phyloP scores from a whole-genome alignment of 2,113 vertebrate species.

The Coracopsis vasa region DNA sequence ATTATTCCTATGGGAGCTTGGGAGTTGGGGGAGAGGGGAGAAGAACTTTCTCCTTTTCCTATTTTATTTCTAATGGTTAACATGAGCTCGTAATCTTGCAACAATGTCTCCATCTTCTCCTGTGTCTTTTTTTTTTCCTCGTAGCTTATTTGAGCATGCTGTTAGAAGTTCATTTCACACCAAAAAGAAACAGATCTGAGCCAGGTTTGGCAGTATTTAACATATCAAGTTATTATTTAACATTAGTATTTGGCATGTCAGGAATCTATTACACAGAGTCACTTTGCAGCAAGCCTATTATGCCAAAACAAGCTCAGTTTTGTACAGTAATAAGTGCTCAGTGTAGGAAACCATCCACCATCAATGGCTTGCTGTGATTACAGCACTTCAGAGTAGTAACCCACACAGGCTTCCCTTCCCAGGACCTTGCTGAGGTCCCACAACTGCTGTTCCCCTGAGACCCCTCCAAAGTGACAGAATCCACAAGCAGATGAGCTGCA shows the following conservation, averaged over 20 bases:
- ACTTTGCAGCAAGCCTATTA: neutral
- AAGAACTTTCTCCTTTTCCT: neutral
- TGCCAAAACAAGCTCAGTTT: neutral
- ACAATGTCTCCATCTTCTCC: neutral
- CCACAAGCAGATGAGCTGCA: neutral
- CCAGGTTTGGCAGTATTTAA: neutral
- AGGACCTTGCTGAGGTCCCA: neutral
- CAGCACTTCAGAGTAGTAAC: neutral
- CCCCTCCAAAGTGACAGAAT: neutral
- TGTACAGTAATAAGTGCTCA: neutral
- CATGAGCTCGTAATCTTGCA: neutral
- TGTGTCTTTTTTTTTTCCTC: neutral
- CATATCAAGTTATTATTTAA: neutral
- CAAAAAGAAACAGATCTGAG: neutral
- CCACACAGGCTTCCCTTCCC: rapidly evolving
- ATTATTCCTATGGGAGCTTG: neutral
- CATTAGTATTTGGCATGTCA: neutral
- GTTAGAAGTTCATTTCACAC: conserved; percentile 13
- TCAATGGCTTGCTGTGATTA: neutral
- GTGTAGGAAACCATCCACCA: neutral
- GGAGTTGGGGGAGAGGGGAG: neutral
- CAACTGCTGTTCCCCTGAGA: neutral
- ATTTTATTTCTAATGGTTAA: neutral
- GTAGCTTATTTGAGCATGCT: neutral
- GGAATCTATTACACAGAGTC: neutral